phyloP scores from a whole-genome alignment of 2,113 vertebrate species.

The Sturnira hondurensis region DNA sequence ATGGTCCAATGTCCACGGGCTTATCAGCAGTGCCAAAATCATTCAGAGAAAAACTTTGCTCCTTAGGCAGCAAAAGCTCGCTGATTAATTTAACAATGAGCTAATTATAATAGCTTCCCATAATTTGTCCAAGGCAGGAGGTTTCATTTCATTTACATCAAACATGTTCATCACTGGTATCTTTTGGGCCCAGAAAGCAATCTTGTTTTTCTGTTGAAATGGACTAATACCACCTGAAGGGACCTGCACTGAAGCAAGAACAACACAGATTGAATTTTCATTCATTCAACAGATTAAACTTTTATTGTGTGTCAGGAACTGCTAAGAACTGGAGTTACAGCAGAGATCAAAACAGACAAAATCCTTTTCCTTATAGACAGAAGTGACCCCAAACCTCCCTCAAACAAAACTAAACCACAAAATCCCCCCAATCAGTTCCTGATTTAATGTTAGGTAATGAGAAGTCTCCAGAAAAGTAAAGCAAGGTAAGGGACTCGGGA shows the following conservation, averaged over 20 bases:
- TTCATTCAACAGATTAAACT: constrained; percentile 32
- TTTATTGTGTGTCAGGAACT: constrained; percentile 10
- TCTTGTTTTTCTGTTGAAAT: constrained; percentile 30
- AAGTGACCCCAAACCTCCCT: not conserved
- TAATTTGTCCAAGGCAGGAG: constrained; percentile 41
- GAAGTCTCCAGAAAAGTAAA: not conserved
- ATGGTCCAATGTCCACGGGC: not conserved
- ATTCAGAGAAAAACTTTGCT: constrained; percentile 53
- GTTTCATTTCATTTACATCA: constrained; percentile 53
- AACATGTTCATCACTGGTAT: constrained; percentile 39
- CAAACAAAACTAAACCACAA: not conserved
- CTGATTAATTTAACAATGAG: constrained; percentile 58
- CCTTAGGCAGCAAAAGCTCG: constrained; percentile 40
- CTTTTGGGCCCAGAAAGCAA: constrained; percentile 41
- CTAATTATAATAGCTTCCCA: constrained; percentile 57
- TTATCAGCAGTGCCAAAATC: constrained; percentile 45
- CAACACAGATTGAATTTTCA: not conserved
- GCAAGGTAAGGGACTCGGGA: not conserved
- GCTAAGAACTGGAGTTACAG: not conserved
- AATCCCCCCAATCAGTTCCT: not conserved
- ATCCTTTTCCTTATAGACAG: not conserved
- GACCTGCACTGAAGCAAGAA: not conserved
- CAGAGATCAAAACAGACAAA: constrained; percentile 32
- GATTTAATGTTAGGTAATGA: not conserved
- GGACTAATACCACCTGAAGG: not conserved